Percentiles rank a stretch among this genome's conserved stretches.
These are phyloP conservation scores for Dysmachus trigonus DNA, from an alignment of 2,888 invertebrate species.

Conservation along the genomic window DNA sequence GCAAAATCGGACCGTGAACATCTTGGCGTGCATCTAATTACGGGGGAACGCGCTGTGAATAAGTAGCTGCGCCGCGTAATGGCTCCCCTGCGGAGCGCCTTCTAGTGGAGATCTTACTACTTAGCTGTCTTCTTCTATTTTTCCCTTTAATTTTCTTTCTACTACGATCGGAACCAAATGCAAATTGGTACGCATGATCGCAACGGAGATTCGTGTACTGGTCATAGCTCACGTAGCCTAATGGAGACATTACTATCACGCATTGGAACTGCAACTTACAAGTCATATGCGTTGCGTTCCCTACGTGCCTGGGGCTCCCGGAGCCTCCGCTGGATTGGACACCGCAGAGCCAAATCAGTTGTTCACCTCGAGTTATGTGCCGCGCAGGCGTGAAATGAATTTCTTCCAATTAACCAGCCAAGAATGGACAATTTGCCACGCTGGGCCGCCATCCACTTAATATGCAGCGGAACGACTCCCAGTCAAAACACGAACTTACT, in stretches of 20 bases:
- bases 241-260: constrained; percentile 44
- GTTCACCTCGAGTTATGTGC: constrained; percentile 25
- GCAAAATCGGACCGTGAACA: constrained; percentile 31
- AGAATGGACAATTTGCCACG: constrained; percentile 9
- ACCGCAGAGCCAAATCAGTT: background rate
- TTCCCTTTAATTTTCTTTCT: constrained; percentile 7
- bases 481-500: constrained; percentile 2
- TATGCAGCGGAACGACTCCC: constrained; percentile 5
- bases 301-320: background rate
- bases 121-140: background rate
- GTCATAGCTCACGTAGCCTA: constrained; percentile 40
- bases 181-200: constrained; percentile 43
- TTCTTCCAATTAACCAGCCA: constrained; percentile 14
- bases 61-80: constrained; percentile 19
- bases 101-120: background rate
- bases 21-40: constrained; percentile 33
- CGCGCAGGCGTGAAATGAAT: constrained; percentile 31
- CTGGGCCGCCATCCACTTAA: background rate
- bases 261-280: background rate
- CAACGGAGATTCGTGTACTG: constrained; percentile 16
- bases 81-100: constrained; percentile 4
- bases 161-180: constrained; percentile 40
- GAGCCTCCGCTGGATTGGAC: background rate
- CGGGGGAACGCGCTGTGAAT: constrained; percentile 24
- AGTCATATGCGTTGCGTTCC: background rate